Evolutionary conservation across 2,888 invertebrate genomes (phyloP), one percentile per base, ranked within the genome.

Genomic region (Leistus spinibarbis): DNA sequence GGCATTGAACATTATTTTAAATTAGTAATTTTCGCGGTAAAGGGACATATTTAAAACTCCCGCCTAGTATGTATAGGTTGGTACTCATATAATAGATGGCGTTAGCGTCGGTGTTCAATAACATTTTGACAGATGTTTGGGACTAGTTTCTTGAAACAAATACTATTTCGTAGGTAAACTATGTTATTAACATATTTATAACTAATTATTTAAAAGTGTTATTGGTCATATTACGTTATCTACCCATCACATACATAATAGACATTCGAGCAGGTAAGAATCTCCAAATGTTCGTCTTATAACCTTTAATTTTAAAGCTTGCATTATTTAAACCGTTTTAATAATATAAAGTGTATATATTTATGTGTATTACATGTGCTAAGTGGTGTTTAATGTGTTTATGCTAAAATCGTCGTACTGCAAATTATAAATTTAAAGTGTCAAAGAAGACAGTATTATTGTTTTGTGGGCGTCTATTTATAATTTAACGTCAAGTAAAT

Each of bases 41-140:
- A n/a, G n/a, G n/a, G n/a, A n/a, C n/a, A n/a, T n/a, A n/a, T n/a
- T n/a, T n/a, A n/a, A n/a, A n/a, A n/a, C n/a, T n/a, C n/a, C n/a
- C n/a, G n/a, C n/a, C n/a, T n/a, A n/a, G n/a, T n/a, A n/a, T n/a
- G n/a, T n/a, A n/a, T n/a, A n/a, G 24, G 24, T 40, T 40, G 40
- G 40, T 40, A 10, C 20, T 68, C 17, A 57, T n/a, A 2, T 69
- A 62, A 27, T 53, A 65, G 73, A 60, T 73, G 73, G 63, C 60
- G 5, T 9, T 53, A 67, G 62, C 23, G 57, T 27, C 16, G 57
- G 27, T 56, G 73, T 73, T 73, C 73, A 73, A 73, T 73, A 73
- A 73, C 73, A 62, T 53, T 66, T 67, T 73, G 73, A 73, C 73
- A 73, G 73, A 73, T 73, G 73, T 60, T 73, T 67, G 62, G 57